A percentile compares a stretch with the other conserved stretches of the same genome.
phyloP scores from a whole-genome alignment of 2,888 invertebrate species.

The Bembecia ichneumoniformis region DNA sequence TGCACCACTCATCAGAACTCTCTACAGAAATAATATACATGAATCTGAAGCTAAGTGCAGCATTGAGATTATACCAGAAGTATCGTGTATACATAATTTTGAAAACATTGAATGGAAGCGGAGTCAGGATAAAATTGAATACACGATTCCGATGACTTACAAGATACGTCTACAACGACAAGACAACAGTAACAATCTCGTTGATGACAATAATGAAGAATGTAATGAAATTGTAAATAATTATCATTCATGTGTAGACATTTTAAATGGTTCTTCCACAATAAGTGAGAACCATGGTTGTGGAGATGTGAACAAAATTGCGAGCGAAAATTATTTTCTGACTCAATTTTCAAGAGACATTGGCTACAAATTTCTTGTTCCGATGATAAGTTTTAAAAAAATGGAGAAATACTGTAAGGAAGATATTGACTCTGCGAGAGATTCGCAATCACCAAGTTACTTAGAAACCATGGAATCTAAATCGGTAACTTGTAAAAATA shows the following conservation, averaged over 20 bases:
- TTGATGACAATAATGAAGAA: slow-evolving; percentile 3
- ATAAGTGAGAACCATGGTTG: slow-evolving; percentile 20
- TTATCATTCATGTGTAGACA: slow-evolving; percentile 58
- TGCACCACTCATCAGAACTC: slow-evolving; percentile 33
- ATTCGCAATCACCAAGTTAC: too few relatives aligned
- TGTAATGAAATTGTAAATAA: slow-evolving; percentile 20
- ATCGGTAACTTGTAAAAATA: too few relatives aligned
- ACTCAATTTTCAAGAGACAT: background rate
- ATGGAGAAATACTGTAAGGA: too few relatives aligned
- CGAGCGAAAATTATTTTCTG: slow-evolving; percentile 33
- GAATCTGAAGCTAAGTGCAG: slow-evolving; percentile 28
- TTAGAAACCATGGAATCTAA: too few relatives aligned
- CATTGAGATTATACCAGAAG: slow-evolving; percentile 52
- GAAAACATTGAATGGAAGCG: slow-evolving; percentile 43
- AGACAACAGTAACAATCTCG: slow-evolving; percentile 7
- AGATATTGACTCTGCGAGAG: too few relatives aligned
- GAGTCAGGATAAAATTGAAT: slow-evolving; percentile 36
- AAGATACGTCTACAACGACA: slow-evolving; percentile 44
- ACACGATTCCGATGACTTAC: slow-evolving; percentile 48
- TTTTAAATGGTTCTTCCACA: slow-evolving; percentile 22
- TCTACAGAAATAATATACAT: slow-evolving; percentile 13
- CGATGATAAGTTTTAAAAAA: background rate
- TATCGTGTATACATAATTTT: slow-evolving; percentile 39
- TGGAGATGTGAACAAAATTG: slow-evolving; percentile 30
- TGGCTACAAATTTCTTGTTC: background rate